Conservation (phyloP, 2,113 vertebrate species). For the Urocolius indicus region DNA sequence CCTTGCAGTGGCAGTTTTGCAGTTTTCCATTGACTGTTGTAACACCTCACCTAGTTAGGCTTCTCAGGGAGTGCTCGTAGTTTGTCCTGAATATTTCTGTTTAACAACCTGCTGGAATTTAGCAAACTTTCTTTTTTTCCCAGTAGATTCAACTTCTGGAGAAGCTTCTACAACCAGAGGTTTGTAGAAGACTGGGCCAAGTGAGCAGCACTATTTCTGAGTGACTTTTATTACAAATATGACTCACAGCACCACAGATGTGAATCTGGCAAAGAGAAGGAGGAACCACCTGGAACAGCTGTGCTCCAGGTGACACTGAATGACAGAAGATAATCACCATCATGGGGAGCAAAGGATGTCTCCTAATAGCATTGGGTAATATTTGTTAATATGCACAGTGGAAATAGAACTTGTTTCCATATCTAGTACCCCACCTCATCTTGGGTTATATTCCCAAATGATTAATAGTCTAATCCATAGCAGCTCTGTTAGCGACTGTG, state of each 20-base stretch:
- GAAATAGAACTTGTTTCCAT: not conserved
- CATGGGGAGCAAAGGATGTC: not conserved
- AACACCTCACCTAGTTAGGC: not conserved
- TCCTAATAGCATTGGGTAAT: not conserved
- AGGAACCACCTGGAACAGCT: not conserved
- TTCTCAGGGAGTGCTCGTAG: not conserved
- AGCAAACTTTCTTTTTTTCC: not conserved
- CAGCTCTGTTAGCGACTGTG: not conserved
- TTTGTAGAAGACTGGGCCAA: not conserved
- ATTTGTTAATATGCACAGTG: not conserved
- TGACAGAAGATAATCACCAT: not conserved
- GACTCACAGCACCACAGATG: not conserved
- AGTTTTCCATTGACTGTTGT: not conserved
- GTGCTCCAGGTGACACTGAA: not conserved
- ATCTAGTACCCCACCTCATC: not conserved
- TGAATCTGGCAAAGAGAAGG: not conserved
- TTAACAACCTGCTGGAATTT: not conserved
- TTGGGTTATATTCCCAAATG: not conserved
- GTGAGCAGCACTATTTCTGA: not conserved
- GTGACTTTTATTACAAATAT: not conserved
- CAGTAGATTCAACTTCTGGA: not conserved
- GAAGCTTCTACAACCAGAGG: not conserved
- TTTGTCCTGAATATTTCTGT: not conserved
- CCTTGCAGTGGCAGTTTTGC: not conserved
- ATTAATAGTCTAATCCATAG: not conserved